These are phyloP conservation scores for Peromyscus attwateri DNA, from an alignment of 2,797 vertebrate species.

Conservation along the genomic window DNA sequence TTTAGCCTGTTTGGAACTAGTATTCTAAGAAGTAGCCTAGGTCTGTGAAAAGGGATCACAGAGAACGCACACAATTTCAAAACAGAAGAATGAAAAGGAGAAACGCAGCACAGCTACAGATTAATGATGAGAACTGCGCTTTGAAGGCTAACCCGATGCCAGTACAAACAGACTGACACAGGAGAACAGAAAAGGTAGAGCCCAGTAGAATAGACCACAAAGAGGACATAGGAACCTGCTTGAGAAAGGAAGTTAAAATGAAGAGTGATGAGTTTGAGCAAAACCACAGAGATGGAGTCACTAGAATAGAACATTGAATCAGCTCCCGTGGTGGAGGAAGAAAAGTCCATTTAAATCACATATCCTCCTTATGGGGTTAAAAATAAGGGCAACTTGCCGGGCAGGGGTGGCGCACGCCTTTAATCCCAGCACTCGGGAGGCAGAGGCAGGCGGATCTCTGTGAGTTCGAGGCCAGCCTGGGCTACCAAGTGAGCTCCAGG, in stretches of 20 bases:
- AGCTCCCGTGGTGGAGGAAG: neutral
- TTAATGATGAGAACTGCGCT: neutral
- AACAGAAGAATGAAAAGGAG: neutral
- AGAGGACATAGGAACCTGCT: neutral
- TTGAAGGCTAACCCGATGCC: neutral
- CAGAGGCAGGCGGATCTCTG: too few relatives aligned
- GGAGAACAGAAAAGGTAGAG: neutral
- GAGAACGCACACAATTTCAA: neutral
- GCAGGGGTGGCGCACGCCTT: too few relatives aligned
- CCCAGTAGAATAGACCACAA: neutral
- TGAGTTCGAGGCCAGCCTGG: too few relatives aligned
- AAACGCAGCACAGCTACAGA: neutral
- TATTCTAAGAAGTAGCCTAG: neutral
- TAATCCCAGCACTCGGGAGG: too few relatives aligned
- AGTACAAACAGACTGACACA: neutral
- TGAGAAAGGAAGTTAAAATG: neutral
- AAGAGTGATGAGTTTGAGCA: neutral
- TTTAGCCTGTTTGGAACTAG: neutral
- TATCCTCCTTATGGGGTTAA: neutral
- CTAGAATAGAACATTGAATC: neutral
- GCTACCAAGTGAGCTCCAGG: too few relatives aligned
- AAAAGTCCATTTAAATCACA: constrained; percentile 52
- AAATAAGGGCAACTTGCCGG: neutral
- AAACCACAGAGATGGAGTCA: neutral
- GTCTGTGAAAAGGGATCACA: neutral